Conservation (phyloP, 1,140 invertebrate species). For the Phthorimaea operculella region DNA sequence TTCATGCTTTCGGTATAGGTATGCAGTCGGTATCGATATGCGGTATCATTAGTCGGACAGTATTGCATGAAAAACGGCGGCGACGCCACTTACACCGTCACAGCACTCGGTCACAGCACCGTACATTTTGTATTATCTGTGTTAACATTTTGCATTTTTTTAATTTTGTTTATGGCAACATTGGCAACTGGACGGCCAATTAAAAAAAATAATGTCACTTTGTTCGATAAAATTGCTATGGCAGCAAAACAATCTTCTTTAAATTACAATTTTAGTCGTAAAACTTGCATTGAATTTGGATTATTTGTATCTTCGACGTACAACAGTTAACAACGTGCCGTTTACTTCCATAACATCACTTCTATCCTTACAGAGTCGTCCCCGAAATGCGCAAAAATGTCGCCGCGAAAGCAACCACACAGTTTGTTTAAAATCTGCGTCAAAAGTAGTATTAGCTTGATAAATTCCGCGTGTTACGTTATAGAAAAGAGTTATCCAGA, state of each 20-base stretch:
- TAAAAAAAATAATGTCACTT: no score
- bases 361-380: not conserved
- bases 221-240: not conserved
- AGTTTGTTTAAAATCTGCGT: conserved; percentile 53
- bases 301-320: not conserved
- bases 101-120: no score
- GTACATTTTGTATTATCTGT: no score
- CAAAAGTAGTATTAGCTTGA: conserved; percentile 51
- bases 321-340: not conserved
- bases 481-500: conserved; percentile 55
- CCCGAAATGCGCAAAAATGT: conserved; percentile 30
- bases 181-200: no score
- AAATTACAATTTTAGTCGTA: not conserved
- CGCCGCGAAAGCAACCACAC: conserved; percentile 57
- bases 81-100: no score
- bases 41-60: no score
- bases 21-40: no score
- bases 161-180: no score
- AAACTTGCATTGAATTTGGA: not conserved
- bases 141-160: no score
- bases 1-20: no score
- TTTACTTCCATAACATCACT: not conserved
- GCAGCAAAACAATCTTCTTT: not conserved
- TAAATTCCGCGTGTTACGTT: conserved; percentile 57
- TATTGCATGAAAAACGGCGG: no score